Evolutionary conservation across 2,797 vertebrate genomes (phyloP).

Genomic region (Hyperoplus immaculatus): DNA sequence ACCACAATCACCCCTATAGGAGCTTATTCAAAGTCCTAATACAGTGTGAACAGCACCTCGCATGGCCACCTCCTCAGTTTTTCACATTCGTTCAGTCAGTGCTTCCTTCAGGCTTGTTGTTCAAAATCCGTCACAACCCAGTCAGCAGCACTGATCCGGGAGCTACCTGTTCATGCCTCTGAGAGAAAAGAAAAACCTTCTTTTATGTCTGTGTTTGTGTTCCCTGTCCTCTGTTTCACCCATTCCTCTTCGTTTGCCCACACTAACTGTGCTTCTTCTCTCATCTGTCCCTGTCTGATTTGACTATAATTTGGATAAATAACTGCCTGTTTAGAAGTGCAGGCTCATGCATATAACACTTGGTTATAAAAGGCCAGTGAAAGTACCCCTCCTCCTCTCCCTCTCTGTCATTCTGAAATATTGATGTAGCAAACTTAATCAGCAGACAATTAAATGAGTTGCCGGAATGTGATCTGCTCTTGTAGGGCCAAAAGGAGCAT

Average conservation of each 20-base stretch:
- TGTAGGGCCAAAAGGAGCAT: neutral
- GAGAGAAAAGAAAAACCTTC: neutral
- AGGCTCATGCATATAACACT: neutral
- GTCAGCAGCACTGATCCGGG: neutral
- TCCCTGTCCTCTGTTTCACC: neutral
- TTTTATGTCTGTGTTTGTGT: neutral
- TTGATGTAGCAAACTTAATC: neutral
- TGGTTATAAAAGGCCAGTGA: neutral
- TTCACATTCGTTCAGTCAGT: slow-evolving; percentile 14
- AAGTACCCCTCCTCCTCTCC: neutral
- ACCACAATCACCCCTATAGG: fast-evolving
- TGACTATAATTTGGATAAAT: neutral
- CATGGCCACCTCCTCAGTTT: slow-evolving; percentile 44
- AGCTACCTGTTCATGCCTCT: neutral
- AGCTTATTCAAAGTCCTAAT: slow-evolving; percentile 10
- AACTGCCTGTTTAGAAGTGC: neutral
- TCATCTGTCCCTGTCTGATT: neutral
- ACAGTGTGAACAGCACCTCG: slow-evolving; percentile 60
- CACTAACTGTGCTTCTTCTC: neutral
- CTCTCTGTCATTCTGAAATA: neutral
- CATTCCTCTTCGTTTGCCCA: neutral
- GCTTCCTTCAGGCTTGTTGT: slow-evolving; percentile 4
- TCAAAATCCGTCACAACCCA: slow-evolving; percentile 2
- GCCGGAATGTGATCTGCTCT: neutral
- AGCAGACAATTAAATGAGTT: neutral